Percentiles rank a stretch among this genome's conserved stretches.
phyloP scores from a whole-genome alignment of 1,140 invertebrate species.

The Agrypnia vestita region DNA sequence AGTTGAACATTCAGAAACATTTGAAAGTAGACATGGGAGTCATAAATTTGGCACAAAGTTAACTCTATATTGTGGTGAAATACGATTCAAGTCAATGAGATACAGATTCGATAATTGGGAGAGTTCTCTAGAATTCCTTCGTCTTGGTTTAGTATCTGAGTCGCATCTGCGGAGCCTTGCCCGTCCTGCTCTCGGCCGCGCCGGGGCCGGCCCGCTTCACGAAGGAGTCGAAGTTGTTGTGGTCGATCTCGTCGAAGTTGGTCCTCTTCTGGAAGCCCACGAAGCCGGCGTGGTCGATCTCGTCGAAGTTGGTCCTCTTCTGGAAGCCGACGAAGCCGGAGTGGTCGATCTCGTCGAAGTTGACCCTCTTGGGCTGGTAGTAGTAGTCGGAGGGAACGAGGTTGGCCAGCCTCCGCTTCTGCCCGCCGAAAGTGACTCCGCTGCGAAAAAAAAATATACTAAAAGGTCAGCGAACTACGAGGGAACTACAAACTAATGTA shows the following conservation, averaged over 20 bases:
- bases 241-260: slow-evolving; percentile 46
- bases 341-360: slow-evolving; percentile 71
- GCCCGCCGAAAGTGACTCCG: slow-evolving; percentile 44
- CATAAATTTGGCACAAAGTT: slow-evolving; percentile 10
- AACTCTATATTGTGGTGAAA: slow-evolving; percentile 17
- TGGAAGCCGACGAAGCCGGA: slow-evolving; percentile 44
- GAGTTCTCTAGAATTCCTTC: not conserved
- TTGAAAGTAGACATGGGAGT: not conserved
- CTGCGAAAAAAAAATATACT: slow-evolving; percentile 31
- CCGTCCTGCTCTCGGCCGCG: not conserved
- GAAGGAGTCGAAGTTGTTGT: slow-evolving; percentile 49
- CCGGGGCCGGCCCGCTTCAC: slow-evolving; percentile 18
- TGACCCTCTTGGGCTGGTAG: slow-evolving; percentile 65
- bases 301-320: slow-evolving; percentile 35
- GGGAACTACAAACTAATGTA: too few species aligned
- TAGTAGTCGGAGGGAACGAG: slow-evolving; percentile 42
- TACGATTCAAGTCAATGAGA: slow-evolving; percentile 19
- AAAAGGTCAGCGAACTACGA: too few species aligned
- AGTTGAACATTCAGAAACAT: not conserved
- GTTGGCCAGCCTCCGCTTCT: slow-evolving; percentile 31
- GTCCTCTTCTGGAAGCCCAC: slow-evolving; percentile 30
- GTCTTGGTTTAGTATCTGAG: slow-evolving; percentile 14
- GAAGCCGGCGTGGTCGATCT: slow-evolving; percentile 51
- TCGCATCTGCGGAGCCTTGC: slow-evolving; percentile 5
- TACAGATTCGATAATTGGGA: not conserved